A percentile compares a stretch with the other conserved stretches of the same genome.
phyloP scores from a whole-genome alignment of 2,113 vertebrate species.

The Ardeotis arabs region DNA sequence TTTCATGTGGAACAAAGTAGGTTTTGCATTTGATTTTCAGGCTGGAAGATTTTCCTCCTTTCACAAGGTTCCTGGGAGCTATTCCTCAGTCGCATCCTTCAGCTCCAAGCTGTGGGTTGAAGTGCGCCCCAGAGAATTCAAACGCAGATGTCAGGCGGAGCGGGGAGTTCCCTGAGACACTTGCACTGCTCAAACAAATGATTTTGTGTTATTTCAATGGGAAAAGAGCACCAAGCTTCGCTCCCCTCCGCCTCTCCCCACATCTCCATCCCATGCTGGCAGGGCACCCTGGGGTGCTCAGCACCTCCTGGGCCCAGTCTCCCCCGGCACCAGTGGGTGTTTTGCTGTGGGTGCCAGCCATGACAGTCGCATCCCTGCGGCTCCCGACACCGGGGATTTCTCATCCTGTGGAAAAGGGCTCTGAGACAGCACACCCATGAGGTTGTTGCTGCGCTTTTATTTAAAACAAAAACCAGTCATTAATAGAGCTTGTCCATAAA shows the following conservation, averaged over 20 bases:
- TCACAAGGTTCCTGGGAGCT: neutral
- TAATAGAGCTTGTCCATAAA: neutral
- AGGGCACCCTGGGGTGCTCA: neutral
- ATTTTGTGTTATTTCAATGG: neutral
- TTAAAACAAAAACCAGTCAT: neutral
- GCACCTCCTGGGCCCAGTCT: rapidly evolving
- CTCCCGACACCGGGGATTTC: rapidly evolving
- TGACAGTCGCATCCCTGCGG: rapidly evolving
- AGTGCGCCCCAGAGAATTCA: neutral
- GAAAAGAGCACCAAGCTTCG: rapidly evolving
- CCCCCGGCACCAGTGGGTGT: rapidly evolving
- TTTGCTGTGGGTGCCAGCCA: neutral
- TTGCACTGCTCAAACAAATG: neutral
- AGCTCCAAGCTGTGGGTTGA: neutral
- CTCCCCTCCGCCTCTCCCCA: neutral
- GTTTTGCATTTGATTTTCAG: neutral
- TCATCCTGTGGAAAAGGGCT: neutral
- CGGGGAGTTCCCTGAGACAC: neutral
- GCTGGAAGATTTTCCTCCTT: neutral
- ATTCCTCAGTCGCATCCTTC: rapidly evolving
- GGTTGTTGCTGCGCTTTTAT: neutral
- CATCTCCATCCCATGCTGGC: rapidly evolving
- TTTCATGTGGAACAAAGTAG: neutral
- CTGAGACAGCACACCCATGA: rapidly evolving
- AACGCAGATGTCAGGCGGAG: neutral